phyloP scores from a whole-genome alignment of 2,888 invertebrate species.

The Pegoplata infirma region DNA sequence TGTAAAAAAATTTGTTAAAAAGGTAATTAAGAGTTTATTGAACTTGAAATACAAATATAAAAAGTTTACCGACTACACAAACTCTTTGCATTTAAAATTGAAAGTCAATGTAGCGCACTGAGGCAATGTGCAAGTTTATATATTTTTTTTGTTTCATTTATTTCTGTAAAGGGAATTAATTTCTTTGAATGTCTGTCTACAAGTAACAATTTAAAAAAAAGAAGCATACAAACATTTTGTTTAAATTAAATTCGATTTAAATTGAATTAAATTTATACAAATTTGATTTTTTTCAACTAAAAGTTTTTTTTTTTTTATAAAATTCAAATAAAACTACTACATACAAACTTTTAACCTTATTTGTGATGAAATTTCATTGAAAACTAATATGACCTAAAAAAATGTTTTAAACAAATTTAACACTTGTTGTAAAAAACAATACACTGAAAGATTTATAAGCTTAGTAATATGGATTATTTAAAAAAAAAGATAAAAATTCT shows the following conservation, averaged over 20 bases:
- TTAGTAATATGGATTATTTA: too few species aligned
- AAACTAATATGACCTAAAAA: constrained; percentile 7
- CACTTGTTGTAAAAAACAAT: background rate
- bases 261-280: background rate
- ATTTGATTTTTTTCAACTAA: too few species aligned
- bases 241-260: background rate
- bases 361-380: background rate
- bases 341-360: background rate
- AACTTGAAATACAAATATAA: constrained; percentile 42
- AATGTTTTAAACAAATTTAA: background rate
- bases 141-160: background rate
- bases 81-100: constrained; percentile 11
- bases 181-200: background rate
- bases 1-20: constrained; percentile 28
- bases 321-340: background rate
- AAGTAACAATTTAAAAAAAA: background rate
- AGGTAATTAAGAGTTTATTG: constrained; percentile 51
- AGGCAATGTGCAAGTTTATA: constrained; percentile 14
- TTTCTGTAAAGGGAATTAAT: background rate
- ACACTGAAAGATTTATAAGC: too few species aligned
- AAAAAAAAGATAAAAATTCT: too few species aligned
- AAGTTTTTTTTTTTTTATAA: background rate
- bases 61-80: constrained; percentile 5
- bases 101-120: constrained; percentile 45
- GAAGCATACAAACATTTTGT: background rate